phyloP scores from a whole-genome alignment of 2,888 invertebrate genomes.

The Acanthosoma haemorrhoidale region DNA sequence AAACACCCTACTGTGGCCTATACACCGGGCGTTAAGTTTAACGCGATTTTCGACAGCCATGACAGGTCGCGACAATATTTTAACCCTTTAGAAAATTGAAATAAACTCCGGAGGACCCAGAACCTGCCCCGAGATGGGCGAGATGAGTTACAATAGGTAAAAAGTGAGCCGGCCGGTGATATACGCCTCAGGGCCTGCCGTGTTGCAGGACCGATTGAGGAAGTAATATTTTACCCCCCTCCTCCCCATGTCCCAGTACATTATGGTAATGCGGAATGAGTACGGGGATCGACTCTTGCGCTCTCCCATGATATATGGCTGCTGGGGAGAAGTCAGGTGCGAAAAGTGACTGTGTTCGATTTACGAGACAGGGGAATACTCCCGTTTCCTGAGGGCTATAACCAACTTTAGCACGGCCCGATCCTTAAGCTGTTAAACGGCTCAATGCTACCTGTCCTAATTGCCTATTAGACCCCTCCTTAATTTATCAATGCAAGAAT shows the following conservation, averaged over 20 bases:
- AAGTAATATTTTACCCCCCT: constrained; percentile 2
- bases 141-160: not conserved
- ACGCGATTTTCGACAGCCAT: too few relatives aligned
- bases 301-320: not conserved
- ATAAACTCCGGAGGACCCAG: too few relatives aligned
- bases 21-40: too few relatives aligned
- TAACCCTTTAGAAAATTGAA: too few relatives aligned
- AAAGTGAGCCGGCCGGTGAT: not conserved
- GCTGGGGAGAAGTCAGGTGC: constrained; percentile 11
- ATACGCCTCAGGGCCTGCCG: not conserved
- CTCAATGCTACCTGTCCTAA: too few relatives aligned
- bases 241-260: not conserved
- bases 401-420: too few relatives aligned
- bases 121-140: not conserved
- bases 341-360: constrained; percentile 14
- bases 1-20: too few relatives aligned
- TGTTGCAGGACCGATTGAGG: not conserved
- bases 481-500: too few relatives aligned
- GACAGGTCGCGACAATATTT: too few relatives aligned
- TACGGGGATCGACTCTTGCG: constrained; percentile 1
- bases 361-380: not conserved
- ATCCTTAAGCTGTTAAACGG: too few relatives aligned
- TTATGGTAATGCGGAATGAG: constrained; percentile 23
- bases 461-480: too few relatives aligned
- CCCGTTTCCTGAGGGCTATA: not conserved